Conservation (phyloP, 2,113 vertebrate species). For the Tauraco erythrolophus region DNA sequence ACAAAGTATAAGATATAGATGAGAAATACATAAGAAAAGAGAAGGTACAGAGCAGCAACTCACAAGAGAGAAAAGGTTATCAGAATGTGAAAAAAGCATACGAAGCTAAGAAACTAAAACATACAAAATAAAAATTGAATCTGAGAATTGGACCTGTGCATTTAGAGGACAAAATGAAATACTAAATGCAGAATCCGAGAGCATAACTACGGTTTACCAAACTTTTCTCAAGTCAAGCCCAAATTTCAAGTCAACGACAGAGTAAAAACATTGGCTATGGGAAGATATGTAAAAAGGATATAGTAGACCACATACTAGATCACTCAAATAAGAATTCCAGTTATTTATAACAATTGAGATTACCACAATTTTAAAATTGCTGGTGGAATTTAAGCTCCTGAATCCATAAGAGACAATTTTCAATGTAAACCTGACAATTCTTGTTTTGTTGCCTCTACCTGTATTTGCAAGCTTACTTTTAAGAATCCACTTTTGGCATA, state of each 20-base stretch:
- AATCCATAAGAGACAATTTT: background rate
- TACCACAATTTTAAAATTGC: background rate
- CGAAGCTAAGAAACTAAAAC: background rate
- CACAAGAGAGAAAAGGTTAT: background rate
- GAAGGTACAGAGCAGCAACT: background rate
- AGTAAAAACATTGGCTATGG: background rate
- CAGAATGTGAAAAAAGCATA: background rate
- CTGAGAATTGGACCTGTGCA: background rate
- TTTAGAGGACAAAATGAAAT: background rate
- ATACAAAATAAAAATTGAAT: background rate
- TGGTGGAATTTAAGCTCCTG: background rate
- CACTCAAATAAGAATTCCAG: background rate
- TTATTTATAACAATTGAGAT: background rate
- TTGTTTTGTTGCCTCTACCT: fast-evolving
- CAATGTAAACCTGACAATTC: background rate
- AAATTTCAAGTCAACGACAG: background rate
- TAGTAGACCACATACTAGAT: background rate
- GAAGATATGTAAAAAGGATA: background rate
- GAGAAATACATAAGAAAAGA: background rate
- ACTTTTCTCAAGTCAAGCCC: background rate
- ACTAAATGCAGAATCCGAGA: background rate
- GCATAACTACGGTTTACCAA: background rate
- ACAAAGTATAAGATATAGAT: background rate
- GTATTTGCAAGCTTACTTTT: background rate
- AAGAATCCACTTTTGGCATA: background rate